Evolutionary conservation across 2,888 invertebrate genomes (phyloP).

Genomic region (Deilephila elpenor): DNA sequence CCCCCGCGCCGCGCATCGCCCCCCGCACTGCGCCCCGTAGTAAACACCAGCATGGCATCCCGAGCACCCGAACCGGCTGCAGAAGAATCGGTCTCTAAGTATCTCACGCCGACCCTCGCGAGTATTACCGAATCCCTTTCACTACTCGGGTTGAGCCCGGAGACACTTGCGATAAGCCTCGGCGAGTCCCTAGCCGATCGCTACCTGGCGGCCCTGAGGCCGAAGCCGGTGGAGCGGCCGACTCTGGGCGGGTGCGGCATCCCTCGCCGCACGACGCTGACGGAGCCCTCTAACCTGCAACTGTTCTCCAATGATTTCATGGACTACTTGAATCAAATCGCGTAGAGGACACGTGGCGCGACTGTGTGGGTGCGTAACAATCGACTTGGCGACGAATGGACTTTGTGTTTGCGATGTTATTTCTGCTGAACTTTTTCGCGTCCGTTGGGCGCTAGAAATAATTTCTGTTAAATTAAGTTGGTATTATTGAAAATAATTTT

Average conservation of each 20-base stretch:
- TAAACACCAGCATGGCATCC: constrained; percentile 81
- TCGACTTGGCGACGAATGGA: constrained; percentile 56
- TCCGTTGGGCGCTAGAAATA: constrained; percentile 67
- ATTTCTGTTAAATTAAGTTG: constrained; percentile 84
- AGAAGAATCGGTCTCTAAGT: constrained; percentile 61
- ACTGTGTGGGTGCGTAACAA: constrained; percentile 46
- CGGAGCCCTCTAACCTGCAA: constrained; percentile 77
- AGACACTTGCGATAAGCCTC: constrained; percentile 74
- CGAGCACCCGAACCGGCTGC: constrained; percentile 58
- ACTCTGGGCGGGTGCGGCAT: constrained; percentile 58
- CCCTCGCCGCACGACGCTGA: constrained; percentile 56
- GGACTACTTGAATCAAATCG: constrained; percentile 86
- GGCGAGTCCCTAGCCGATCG: constrained; percentile 79
- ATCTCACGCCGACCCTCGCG: constrained; percentile 64
- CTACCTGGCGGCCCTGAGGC: constrained; percentile 73
- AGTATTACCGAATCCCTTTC: constrained; percentile 78
- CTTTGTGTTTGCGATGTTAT: constrained; percentile 53
- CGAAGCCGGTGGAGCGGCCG: constrained; percentile 63
- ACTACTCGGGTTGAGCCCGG: constrained; percentile 73
- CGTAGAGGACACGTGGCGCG: constrained; percentile 60
- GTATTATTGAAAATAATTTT: constrained; percentile 83
- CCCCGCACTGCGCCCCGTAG: constrained; percentile 76
- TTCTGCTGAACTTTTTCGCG: constrained; percentile 56
- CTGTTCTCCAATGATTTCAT: constrained; percentile 86
- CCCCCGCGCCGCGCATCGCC: constrained; percentile 76